phyloP scores from a whole-genome alignment of 2,888 invertebrate species.

The Lasioglossum figueresi region DNA sequence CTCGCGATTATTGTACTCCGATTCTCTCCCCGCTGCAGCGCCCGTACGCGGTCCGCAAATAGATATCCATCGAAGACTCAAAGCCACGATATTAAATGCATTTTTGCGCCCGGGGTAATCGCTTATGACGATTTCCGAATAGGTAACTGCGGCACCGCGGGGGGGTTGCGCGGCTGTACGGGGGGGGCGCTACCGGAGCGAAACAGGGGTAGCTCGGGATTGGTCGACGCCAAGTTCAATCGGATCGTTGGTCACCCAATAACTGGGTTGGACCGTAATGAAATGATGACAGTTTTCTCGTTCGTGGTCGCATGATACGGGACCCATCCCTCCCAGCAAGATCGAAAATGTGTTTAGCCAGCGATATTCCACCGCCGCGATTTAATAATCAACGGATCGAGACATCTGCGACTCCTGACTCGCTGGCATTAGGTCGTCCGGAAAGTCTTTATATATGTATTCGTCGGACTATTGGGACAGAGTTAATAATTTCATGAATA shows the following conservation, averaged over 20 bases:
- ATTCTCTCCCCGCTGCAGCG: neutral
- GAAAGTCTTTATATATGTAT: too few species aligned
- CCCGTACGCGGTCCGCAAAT: neutral
- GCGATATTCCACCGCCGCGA: constrained; percentile 15
- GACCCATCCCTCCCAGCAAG: neutral
- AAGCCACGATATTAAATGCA: constrained; percentile 26
- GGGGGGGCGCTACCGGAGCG: neutral
- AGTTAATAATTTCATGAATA: too few species aligned
- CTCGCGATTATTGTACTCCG: constrained; percentile 51
- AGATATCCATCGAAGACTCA: constrained; percentile 30
- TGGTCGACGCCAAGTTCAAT: constrained; percentile 5
- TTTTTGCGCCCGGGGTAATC: constrained; percentile 41
- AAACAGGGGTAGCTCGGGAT: neutral
- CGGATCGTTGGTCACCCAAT: constrained; percentile 43
- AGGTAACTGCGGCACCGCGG: neutral
- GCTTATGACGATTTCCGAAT: constrained; percentile 42
- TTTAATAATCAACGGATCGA: constrained; percentile 32
- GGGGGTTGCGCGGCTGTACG: neutral
- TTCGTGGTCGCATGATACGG: constrained; percentile 36
- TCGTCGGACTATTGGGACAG: too few species aligned
- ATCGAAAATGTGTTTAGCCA: constrained; percentile 47
- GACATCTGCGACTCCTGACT: constrained; percentile 31
- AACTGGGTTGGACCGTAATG: constrained; percentile 42
- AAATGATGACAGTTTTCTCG: constrained; percentile 48
- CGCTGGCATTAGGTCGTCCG: too few species aligned